Evolutionary conservation across 2,113 vertebrate species (phyloP).

Genomic region (Puffinus mauretanicus): DNA sequence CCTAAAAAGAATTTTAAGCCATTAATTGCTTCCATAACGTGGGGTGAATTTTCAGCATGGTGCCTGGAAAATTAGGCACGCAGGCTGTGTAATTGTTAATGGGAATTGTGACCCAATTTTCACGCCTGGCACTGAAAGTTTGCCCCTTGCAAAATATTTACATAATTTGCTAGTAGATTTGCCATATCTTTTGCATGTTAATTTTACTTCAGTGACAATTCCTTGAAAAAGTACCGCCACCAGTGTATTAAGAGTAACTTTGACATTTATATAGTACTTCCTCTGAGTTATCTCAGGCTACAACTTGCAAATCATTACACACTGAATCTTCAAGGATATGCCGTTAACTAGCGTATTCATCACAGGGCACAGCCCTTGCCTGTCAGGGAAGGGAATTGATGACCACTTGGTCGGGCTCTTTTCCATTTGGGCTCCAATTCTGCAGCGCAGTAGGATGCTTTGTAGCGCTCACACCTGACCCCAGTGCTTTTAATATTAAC

Average conservation of each 20-base stretch:
- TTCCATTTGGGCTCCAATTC: not conserved
- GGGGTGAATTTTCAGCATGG: conserved; percentile 68
- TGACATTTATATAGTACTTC: conserved; percentile 48
- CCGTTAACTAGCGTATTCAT: not conserved
- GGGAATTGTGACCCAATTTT: conserved; percentile 72
- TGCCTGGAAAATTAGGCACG: conserved; percentile 70
- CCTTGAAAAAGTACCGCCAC: conserved; percentile 42
- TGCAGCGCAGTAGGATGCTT: not conserved
- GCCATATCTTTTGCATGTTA: conserved; percentile 65
- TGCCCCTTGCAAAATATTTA: conserved; percentile 73
- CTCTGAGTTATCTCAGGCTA: conserved; percentile 49
- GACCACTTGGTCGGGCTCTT: not conserved
- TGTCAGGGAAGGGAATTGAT: conserved; percentile 4
- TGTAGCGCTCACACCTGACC: conserved; percentile 12
- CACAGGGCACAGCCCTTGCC: not conserved
- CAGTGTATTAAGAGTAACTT: conserved; percentile 40
- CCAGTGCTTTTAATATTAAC: not conserved
- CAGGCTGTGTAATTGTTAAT: conserved; percentile 70
- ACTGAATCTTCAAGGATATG: not conserved
- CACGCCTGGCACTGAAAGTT: conserved; percentile 68
- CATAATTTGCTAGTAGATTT: conserved; percentile 71
- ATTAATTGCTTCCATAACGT: conserved; percentile 69
- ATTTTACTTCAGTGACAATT: conserved; percentile 60
- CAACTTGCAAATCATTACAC: conserved; percentile 40
- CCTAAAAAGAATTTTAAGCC: conserved; percentile 69